phyloP scores from a whole-genome alignment of 2,797 vertebrate species.

The Spheniscus humboldti region DNA sequence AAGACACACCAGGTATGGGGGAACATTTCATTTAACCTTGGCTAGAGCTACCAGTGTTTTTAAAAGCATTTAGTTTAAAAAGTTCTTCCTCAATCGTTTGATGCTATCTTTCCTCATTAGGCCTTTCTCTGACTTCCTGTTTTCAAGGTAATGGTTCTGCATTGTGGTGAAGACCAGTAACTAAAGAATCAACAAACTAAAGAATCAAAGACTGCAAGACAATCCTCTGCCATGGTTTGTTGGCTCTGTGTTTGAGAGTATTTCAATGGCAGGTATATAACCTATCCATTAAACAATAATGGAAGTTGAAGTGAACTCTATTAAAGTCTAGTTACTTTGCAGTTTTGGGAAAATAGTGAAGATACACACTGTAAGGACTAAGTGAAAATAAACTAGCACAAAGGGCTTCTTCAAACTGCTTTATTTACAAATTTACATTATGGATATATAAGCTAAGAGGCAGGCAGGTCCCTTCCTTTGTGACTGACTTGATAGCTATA shows the following conservation, averaged over 20 bases:
- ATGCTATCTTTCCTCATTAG: background rate
- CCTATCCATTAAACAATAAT: background rate
- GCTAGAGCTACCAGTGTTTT: background rate
- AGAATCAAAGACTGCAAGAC: background rate
- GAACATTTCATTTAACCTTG: background rate
- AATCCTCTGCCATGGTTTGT: background rate
- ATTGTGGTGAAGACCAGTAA: background rate
- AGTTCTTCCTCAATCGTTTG: background rate
- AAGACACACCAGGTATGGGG: background rate
- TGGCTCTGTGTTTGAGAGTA: background rate
- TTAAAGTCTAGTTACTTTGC: background rate
- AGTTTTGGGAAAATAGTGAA: slow-evolving; percentile 17
- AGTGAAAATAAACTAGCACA: background rate
- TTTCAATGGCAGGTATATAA: background rate
- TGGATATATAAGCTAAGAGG: background rate
- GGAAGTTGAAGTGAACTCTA: background rate
- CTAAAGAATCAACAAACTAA: background rate
- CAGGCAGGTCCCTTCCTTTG: background rate
- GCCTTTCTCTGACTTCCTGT: background rate
- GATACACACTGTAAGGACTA: background rate
- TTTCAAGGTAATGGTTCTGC: background rate
- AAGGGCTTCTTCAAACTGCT: slow-evolving; percentile 14
- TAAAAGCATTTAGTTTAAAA: background rate
- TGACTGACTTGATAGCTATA: background rate
- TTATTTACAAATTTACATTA: background rate